Evolutionary conservation across 64 coral and sea anemone genomes (phyloP).

Genomic region (Actinia tenebrosa): DNA sequence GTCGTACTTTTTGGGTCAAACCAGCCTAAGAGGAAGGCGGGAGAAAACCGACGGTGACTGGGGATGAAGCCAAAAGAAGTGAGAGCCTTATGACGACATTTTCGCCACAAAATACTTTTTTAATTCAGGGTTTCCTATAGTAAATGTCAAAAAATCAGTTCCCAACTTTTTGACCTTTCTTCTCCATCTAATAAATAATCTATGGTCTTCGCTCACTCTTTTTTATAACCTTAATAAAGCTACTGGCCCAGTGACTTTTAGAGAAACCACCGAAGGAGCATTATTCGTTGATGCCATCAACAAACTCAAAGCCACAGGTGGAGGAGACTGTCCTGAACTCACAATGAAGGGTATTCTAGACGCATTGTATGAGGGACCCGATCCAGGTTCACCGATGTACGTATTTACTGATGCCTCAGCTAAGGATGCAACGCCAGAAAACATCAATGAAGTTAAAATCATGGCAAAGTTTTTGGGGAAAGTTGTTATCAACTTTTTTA

Average conservation of each 20-base stretch:
- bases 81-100: too few species aligned
- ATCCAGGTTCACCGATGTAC: constrained; percentile 56
- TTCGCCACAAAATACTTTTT: too few species aligned
- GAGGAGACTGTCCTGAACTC: constrained; percentile 72
- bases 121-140: too few species aligned
- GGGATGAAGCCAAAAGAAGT: too few species aligned
- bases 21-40: too few species aligned
- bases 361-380: constrained; percentile 38
- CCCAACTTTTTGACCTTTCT: too few species aligned
- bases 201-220: too few species aligned
- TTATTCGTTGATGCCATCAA: constrained; percentile 69
- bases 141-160: too few species aligned
- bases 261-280: constrained; percentile 23
- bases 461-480: constrained; percentile 21
- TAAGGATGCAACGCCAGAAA: constrained; percentile 41
- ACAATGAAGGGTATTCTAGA: constrained; percentile 55
- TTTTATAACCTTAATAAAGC: background rate
- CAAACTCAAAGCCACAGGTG: constrained; percentile 34
- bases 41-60: too few species aligned
- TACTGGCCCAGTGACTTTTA: constrained; percentile 22
- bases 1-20: too few species aligned
- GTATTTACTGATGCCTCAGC: constrained; percentile 79
- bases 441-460: background rate
- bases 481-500: constrained; percentile 63
- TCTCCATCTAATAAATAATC: too few species aligned